Base-by-base conservation (phyloP, 2,113 vertebrate species). In the Mellivora capensis region DNA sequence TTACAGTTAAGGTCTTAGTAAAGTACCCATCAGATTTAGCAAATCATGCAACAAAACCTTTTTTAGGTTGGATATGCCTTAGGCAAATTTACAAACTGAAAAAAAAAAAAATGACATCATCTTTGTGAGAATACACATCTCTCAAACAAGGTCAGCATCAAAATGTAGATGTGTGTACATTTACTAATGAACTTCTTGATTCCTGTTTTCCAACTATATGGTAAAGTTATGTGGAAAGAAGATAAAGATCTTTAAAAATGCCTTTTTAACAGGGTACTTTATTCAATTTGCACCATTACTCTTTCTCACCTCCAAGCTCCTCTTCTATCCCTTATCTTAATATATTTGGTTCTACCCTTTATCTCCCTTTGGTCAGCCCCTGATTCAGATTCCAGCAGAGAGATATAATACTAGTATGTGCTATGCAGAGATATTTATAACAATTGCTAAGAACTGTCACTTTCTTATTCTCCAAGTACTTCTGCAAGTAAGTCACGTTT, bases 1-100 rank as follows among this genome's bases (percentile, higher is more conserved):
- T 77, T 64, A 96, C 10, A 7, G 83, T 79, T 84, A 93, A 94
- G 44, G 29, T 93, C n/a, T 97, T 61, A 94, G 91, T 72, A 93
- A 93, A 85, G 15, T 57, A 93, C 7, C n/a, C 27, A 95, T 42
- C 27, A 61, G 21, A 97, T 85, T 94, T 74, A 89, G 64, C 18
- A 94, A 37, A 86, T 77, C 12, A 94, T 21, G 21, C 20, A 87
- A 80, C 29, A 88, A 67, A 74, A 62, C 39, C 7, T 47, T 82
- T 87, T 93, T 91, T n/a, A 84, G 4, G 13, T 47, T 90, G 25
- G 44, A 42, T 18, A 71, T 1, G 76, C 64, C n/a, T 74, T 74
- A 29, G 81, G 25, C 37, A 87, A 88, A 93, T 61, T 39, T 52
- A 95, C 20, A 85, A 90, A 61, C 7, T 21, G 21, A 31, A 93